Percentiles rank a stretch among this genome's conserved stretches.
These are phyloP conservation scores for Pseudocheirus occidentalis DNA, from an alignment of 2,797 vertebrate species.

Conservation along the genomic window DNA sequence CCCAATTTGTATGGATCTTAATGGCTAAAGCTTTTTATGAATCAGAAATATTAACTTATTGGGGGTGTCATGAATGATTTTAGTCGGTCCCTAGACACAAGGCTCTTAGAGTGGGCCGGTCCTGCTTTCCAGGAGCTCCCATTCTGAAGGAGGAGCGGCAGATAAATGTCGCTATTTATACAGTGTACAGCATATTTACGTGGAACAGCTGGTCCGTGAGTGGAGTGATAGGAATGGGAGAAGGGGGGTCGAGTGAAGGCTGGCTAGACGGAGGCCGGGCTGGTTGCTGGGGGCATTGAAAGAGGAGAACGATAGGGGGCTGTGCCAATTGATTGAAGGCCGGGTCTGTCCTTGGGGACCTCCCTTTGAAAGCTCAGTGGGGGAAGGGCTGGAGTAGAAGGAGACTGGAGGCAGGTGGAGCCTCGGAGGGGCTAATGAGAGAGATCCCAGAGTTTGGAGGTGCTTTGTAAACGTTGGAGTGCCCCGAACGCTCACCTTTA, in stretches of 20 bases:
- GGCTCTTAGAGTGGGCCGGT: neutral
- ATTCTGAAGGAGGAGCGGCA: neutral
- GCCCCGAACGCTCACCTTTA: neutral
- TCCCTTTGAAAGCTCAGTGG: neutral
- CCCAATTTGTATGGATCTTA: neutral
- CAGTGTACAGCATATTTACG: neutral
- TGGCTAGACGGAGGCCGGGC: neutral
- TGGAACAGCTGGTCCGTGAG: neutral
- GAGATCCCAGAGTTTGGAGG: too few species aligned
- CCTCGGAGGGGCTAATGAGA: too few species aligned
- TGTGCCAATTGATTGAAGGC: neutral
- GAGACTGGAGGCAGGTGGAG: neutral
- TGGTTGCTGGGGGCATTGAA: neutral
- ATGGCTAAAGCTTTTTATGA: neutral
- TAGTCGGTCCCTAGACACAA: neutral
- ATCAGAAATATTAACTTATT: neutral
- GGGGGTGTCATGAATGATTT: neutral
- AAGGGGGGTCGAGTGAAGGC: neutral
- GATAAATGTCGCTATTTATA: neutral
- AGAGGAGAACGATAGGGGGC: neutral
- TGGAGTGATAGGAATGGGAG: neutral
- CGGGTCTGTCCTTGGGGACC: neutral
- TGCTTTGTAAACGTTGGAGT: too few species aligned
- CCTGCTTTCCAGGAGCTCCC: neutral
- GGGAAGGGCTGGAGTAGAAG: neutral